Percentiles rank a stretch among this genome's conserved stretches.
Conservation (phyloP, 2,888 invertebrate genomes). For the Zootermopsis nevadensis region DNA sequence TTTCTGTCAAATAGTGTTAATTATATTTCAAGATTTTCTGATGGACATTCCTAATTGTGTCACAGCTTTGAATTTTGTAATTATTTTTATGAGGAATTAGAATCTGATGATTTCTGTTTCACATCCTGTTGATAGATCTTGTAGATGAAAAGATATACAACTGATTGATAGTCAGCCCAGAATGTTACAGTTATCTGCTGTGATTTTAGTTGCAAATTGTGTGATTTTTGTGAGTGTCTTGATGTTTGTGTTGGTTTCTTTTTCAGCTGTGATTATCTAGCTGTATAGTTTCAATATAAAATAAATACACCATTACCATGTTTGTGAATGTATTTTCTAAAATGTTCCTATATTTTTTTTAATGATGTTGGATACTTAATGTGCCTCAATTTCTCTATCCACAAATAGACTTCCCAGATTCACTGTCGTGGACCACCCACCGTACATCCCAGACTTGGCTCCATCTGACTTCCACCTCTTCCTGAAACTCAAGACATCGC, state of each 20-base stretch:
- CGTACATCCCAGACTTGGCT: too few relatives aligned
- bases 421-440: too few relatives aligned
- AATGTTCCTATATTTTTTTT: not conserved
- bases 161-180: constrained; percentile 41
- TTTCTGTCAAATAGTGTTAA: constrained; percentile 36
- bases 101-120: constrained; percentile 34
- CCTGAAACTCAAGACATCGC: too few relatives aligned
- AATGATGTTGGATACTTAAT: too few relatives aligned
- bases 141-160: constrained; percentile 34
- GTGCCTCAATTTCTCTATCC: too few relatives aligned
- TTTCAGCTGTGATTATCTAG: constrained; percentile 73
- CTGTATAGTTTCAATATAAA: constrained; percentile 70
- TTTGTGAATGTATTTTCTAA: constrained; percentile 34
- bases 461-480: too few relatives aligned
- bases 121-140: constrained; percentile 37
- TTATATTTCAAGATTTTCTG: constrained; percentile 42
- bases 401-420: too few relatives aligned
- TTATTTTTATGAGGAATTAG: constrained; percentile 42
- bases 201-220: constrained; percentile 54
- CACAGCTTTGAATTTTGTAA: constrained; percentile 47
- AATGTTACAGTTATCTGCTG: constrained; percentile 50
- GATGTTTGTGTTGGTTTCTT: constrained; percentile 63
- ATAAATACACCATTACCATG: constrained; percentile 56
- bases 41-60: constrained; percentile 41
- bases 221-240: constrained; percentile 53